Percentiles rank a stretch among this genome's conserved stretches.
Conservation (phyloP, 2,888 invertebrate genomes). For the Zygogramma bicolorata region DNA sequence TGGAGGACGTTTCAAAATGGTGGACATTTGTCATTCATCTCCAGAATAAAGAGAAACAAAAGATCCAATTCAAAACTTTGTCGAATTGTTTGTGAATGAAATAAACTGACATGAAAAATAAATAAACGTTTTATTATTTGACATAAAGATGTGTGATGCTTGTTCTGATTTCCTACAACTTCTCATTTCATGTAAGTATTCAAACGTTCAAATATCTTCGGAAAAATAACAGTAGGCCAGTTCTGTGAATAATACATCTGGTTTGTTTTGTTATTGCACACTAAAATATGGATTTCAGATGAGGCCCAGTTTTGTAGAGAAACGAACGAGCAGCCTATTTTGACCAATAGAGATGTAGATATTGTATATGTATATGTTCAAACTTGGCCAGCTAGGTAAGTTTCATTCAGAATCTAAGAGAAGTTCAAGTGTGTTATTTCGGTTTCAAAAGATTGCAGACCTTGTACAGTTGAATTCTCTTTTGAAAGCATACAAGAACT, state of each 20-base stretch:
- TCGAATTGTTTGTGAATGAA: conserved; percentile 27
- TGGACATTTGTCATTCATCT: conserved; percentile 62
- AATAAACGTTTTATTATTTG: conserved; percentile 43
- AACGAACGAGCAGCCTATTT: conserved; percentile 79
- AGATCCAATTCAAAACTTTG: conserved; percentile 25
- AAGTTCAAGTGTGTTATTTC: not conserved
- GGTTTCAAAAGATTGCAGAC: too few species aligned
- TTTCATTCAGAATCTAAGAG: not conserved
- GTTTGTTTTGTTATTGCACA: conserved; percentile 6
- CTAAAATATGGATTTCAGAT: conserved; percentile 71
- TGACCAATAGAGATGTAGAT: conserved; percentile 85
- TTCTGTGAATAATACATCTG: not conserved
- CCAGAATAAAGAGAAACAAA: conserved; percentile 52
- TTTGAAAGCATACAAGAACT: too few species aligned
- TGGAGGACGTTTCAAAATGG: conserved; percentile 59
- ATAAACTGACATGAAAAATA: conserved; percentile 46
- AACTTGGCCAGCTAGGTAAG: conserved; percentile 89
- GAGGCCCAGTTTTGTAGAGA: conserved; percentile 84
- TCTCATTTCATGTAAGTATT: conserved; percentile 83
- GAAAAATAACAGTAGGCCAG: conserved; percentile 1
- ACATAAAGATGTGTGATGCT: conserved; percentile 87
- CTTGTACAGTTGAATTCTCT: too few species aligned
- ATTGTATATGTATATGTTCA: conserved; percentile 87
- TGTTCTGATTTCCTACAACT: conserved; percentile 94
- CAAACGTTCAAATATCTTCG: not conserved